Conservation (phyloP, 1,140 invertebrate species). For the Drosophila melanogaster region Release_6_plus_ISO1_MT NT_033777.3:16024501-16025000, state of each 20-base stretch:
- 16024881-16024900: not conserved
- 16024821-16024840: conserved; percentile 49
- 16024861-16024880: conserved; percentile 16
- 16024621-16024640: conserved; percentile 57
- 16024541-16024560: not conserved
- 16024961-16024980: not conserved
- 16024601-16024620: conserved; percentile 60
- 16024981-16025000: conserved; percentile 13
- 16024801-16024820: conserved; percentile 62
- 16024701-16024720: conserved; percentile 81
- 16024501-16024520: conserved; percentile 78
- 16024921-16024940: conserved; percentile 18
- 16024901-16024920: conserved; percentile 23
- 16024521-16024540: conserved; percentile 46
- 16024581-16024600: conserved; percentile 37
- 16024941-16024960: conserved; percentile 19
- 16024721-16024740: conserved; percentile 31
- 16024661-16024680: conserved; percentile 59
- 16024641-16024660: conserved; percentile 78
- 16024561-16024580: conserved; percentile 11
- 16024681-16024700: conserved; percentile 71
- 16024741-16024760: conserved; percentile 14
- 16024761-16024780: conserved; percentile 50
- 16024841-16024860: conserved; percentile 23
- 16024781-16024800: conserved; percentile 50